These are phyloP conservation scores for Volucella zonaria DNA, from an alignment of 2,888 invertebrate species.

Conservation along the genomic window DNA sequence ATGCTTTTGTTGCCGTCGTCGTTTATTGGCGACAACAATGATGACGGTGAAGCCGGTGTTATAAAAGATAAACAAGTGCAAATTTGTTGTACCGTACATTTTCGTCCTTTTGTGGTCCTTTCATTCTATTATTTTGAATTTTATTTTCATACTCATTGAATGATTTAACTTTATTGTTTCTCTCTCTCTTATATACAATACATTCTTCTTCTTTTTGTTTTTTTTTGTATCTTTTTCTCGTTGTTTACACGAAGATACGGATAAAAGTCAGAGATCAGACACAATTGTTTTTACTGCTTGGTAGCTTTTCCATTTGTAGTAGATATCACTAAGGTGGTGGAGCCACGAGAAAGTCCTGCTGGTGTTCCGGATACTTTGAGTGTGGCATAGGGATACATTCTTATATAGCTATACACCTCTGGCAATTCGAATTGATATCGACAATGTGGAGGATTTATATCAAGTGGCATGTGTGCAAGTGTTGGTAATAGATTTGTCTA, in stretches of 20 bases:
- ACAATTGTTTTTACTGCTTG: conserved; percentile 59
- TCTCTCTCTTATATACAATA: neutral
- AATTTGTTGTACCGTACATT: conserved; percentile 44
- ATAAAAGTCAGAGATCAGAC: conserved; percentile 42
- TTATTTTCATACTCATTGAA: conserved; percentile 59
- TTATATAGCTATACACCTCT: conserved; percentile 4
- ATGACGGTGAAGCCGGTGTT: conserved; percentile 51
- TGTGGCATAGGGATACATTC: too few relatives aligned
- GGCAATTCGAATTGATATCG: conserved; percentile 20
- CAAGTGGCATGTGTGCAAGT: conserved; percentile 51
- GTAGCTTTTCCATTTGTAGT: conserved; percentile 16
- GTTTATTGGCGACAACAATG: conserved; percentile 42
- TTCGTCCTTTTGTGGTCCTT: conserved; percentile 24
- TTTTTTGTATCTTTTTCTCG: neutral
- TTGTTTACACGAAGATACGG: neutral
- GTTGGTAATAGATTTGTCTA: conserved; percentile 60
- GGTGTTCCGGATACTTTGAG: too few relatives aligned
- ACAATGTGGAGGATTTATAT: conserved; percentile 53
- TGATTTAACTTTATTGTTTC: conserved; percentile 48
- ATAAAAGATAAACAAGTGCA: conserved; percentile 72
- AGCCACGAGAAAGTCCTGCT: neutral
- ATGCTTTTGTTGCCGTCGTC: conserved; percentile 30
- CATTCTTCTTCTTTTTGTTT: neutral
- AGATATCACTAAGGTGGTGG: conserved; percentile 1
- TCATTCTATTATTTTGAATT: conserved; percentile 46